Evolutionary conservation across 2,113 vertebrate genomes (phyloP).

Genomic region (Campylomormyrus numenius): DNA sequence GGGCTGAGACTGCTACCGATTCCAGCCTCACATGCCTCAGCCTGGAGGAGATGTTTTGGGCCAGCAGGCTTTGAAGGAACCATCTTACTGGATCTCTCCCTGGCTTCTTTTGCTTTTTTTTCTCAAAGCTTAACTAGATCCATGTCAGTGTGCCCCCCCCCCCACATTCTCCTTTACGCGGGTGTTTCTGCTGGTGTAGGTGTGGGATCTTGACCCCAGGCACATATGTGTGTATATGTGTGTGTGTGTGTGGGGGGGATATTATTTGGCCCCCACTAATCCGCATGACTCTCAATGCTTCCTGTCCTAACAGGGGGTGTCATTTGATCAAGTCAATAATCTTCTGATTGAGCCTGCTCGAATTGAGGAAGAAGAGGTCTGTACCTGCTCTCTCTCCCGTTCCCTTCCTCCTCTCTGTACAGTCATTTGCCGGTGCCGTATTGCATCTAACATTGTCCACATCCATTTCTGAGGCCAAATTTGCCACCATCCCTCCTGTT

Average conservation of each 20-base stretch:
- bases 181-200: neutral
- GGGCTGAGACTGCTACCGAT: neutral
- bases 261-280: constrained; percentile 79
- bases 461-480: neutral
- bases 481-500: neutral
- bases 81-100: constrained; percentile 10
- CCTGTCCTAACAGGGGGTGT: constrained; percentile 99
- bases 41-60: neutral
- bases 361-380: constrained; percentile 99
- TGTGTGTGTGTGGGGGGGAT: constrained; percentile 35
- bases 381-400: constrained; percentile 74
- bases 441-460: neutral
- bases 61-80: constrained; percentile 27
- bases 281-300: constrained; percentile 92
- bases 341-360: constrained; percentile 99
- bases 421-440: neutral
- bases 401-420: constrained; percentile 36
- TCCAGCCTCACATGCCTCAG: neutral
- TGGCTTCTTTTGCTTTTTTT: constrained; percentile 40
- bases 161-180: neutral
- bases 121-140: constrained; percentile 7
- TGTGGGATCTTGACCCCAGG: neutral
- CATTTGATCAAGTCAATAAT: constrained; percentile 99
- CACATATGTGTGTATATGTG: neutral
- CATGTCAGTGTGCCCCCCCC: neutral